Percentiles rank a stretch among this genome's conserved stretches.
Conservation (phyloP, 2,113 vertebrate genomes). For the Calidris pygmaea region DNA sequence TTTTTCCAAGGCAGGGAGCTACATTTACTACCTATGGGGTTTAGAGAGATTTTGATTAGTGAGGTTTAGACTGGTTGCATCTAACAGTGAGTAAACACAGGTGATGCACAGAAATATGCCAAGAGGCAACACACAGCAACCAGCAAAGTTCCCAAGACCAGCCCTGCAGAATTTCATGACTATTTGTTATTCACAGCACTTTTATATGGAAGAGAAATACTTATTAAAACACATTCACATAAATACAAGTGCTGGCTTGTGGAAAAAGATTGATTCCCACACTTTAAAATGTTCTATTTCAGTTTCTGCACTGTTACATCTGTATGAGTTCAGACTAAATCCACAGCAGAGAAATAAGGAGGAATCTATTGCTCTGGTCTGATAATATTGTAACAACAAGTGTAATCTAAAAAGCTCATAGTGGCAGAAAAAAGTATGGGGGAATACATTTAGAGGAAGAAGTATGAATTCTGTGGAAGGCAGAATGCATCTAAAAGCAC, state of each 20-base stretch:
- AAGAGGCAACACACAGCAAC: neutral
- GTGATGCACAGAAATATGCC: neutral
- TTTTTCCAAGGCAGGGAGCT: neutral
- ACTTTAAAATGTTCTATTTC: neutral
- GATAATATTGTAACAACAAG: neutral
- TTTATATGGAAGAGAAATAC: neutral
- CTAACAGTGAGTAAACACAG: neutral
- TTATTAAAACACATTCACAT: neutral
- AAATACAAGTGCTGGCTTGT: neutral
- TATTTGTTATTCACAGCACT: neutral
- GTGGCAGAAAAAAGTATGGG: neutral
- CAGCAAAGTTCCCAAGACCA: neutral
- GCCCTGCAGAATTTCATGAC: neutral
- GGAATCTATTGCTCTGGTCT: neutral
- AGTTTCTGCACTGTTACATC: neutral
- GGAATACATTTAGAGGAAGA: neutral
- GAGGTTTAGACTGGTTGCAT: neutral
- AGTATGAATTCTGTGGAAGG: neutral
- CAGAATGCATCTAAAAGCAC: neutral
- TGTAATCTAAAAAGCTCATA: neutral
- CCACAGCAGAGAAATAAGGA: neutral
- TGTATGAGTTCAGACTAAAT: neutral
- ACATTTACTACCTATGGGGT: neutral
- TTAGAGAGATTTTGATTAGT: neutral
- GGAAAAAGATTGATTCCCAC: neutral